Conservation (phyloP, 2,113 vertebrate genomes). For the Suncus etruscus region DNA sequence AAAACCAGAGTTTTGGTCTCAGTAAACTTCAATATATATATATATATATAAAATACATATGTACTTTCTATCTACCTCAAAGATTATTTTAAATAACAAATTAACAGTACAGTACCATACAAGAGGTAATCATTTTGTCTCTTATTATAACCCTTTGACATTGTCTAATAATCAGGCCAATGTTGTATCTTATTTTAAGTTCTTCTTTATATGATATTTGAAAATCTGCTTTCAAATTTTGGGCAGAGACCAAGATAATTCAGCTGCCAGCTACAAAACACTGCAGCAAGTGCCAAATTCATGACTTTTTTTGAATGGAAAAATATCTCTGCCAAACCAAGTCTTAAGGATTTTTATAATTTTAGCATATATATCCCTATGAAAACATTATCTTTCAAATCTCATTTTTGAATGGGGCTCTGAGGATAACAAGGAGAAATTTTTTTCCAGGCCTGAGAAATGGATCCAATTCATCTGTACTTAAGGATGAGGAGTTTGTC, state of each 20-base stretch:
- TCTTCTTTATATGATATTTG: slow-evolving; percentile 51
- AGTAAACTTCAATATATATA: too few relatives aligned
- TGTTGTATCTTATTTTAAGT: slow-evolving; percentile 61
- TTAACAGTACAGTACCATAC: too few relatives aligned
- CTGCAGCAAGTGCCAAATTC: slow-evolving; percentile 28
- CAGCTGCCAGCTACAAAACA: slow-evolving; percentile 65
- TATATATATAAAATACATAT: too few relatives aligned
- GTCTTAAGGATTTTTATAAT: slow-evolving; percentile 50
- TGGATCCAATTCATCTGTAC: slow-evolving; percentile 33
- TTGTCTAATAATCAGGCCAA: slow-evolving; percentile 45
- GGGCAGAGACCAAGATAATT: slow-evolving; percentile 53
- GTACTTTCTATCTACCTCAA: too few relatives aligned
- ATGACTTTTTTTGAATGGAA: slow-evolving; percentile 60
- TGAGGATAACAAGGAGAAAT: slow-evolving; percentile 84
- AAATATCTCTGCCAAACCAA: slow-evolving; percentile 59
- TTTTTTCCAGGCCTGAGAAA: slow-evolving; percentile 36
- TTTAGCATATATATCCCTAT: slow-evolving; percentile 44
- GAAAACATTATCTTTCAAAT: slow-evolving; percentile 80
- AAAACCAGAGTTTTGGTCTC: too few relatives aligned
- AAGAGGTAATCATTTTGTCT: too few relatives aligned
- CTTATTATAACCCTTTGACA: background rate
- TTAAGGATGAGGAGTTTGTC: background rate
- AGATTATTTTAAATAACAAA: too few relatives aligned
- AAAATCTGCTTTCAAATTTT: slow-evolving; percentile 66
- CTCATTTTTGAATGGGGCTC: slow-evolving; percentile 93